Evolutionary conservation across 2,113 vertebrate genomes (phyloP), one percentile per base, ranked within the genome.

Genomic region (Phodopus roborovskii): DNA sequence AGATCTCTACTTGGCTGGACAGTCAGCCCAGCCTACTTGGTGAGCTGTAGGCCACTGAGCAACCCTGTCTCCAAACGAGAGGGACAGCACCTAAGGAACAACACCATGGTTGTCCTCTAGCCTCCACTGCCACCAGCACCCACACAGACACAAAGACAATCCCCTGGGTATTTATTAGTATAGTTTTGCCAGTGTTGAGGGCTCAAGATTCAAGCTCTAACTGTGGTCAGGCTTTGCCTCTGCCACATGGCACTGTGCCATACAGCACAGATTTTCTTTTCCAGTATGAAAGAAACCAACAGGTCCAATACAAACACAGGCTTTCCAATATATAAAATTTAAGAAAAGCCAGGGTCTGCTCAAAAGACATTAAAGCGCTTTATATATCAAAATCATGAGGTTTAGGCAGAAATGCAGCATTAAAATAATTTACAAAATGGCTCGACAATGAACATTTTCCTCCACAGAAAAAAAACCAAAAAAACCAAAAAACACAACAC

Each of bases 401-500:
- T 96, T 96, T 92, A 97, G 97, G 95, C 94, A 89, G 42, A 93
- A 98, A 98, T 92, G 96, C 62, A 2, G 95, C 96, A 98, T 98
- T 98, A 98, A 98, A 98, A 97, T 98, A 97, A 98, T 98, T 98
- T 98, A 98, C 94, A 98, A 99, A 99, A 98, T 94, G 95, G 97
- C 98, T 98, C 98, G 53, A 97, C 94, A 83, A 97, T 97, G 97
- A 97, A 98, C 95, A 96, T 98, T 98, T 98, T 97, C 97, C 97
- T 98, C 96, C 93, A 3, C 71, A 97, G 98, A 98, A 98, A 98
- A 98, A 50, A 13, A 12, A 56, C n/a, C n/a, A 56, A 56, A 56
- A 56, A 56, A 45, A 45, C 45, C 45, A 45, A 45, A 45, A 45
- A 56, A 56, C 53, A 97, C 98, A 97, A 97, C 97, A 98, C 94